Evolutionary conservation across 2,888 invertebrate genomes (phyloP), one percentile per base, ranked within the genome.

Genomic region (Patella ulyssiponensis): DNA sequence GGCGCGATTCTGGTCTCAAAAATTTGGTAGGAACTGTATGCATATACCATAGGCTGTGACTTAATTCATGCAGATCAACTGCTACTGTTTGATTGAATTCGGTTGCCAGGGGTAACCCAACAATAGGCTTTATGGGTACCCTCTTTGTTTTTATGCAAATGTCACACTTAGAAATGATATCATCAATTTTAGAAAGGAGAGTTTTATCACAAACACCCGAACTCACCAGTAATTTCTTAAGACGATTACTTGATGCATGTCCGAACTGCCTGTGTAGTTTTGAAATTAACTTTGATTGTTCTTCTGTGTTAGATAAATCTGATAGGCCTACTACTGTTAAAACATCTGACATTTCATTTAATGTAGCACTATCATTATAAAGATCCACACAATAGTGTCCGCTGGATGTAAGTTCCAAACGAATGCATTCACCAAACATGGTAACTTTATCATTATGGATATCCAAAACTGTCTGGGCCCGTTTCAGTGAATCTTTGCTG

Each of bases 351-450:
- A 56, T 56, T 56, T 56, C 56, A 9, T 17, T 17, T 17, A 17
- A 17, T 5, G 2, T 56, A 56, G 2, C 17, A 54, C 33, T 53
- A 12, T 79, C 11, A 17, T 54, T 71, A 17, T 17, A 17, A 14
- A 75, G 69, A 51, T 75, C 73, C 1, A 80, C 56, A 71, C 80
- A 80, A 51, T 79, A 79, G 53, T 80, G 80, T 52, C 80, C 78
- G 71, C 54, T 54, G 3, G 80, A 80, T 3, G 80, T 78, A 11
- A 64, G 69, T 20, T 79, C 54, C 7, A 80, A 53, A 20, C 76
- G 15, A 53, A 80, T 76, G 44, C 44, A 58, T 53, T 78, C 27
- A 12, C 44, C 17, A 69, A 80, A 76, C 80, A 78, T 80, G 5
- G 73, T 64, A 2, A 69, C 78, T 56, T 80, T 74, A 73, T 80